Evolutionary conservation across 2,888 invertebrate genomes (phyloP).

Genomic region (Aphrophora alni): DNA sequence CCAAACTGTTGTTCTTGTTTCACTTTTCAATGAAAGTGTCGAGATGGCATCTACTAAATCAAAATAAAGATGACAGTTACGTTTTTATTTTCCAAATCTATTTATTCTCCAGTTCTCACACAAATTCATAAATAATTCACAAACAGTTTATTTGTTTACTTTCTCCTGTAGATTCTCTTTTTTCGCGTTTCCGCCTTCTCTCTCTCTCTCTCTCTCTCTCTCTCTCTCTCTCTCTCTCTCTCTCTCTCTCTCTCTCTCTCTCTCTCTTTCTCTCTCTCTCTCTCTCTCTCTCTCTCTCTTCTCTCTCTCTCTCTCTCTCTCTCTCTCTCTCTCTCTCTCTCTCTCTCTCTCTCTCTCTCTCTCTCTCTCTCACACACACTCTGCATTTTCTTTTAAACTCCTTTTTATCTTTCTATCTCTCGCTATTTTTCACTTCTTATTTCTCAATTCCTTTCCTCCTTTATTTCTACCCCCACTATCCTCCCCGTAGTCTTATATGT

Average conservation of each 20-base stretch:
- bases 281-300: neutral
- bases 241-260: constrained; percentile 27
- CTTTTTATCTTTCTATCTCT: neutral
- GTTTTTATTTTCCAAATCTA: neutral
- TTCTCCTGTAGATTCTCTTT: neutral
- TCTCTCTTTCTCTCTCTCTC: constrained; percentile 27
- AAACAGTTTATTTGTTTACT: neutral
- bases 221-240: constrained; percentile 9
- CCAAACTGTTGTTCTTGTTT: no score
- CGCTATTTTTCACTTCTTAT: neutral
- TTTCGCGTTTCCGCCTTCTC: neutral
- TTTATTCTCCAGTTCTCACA: neutral
- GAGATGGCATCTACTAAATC: no score
- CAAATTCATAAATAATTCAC: no score
- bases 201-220: constrained; percentile 21
- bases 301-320: neutral
- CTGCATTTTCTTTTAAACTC: neutral
- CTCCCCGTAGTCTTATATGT: no score
- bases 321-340: neutral
- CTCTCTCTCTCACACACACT: neutral
- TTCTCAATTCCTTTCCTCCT: constrained; percentile 4
- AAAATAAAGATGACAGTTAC: no score
- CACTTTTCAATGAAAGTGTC: no score
- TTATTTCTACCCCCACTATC: constrained; percentile 44
- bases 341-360: neutral